A percentile compares a stretch with the other conserved stretches of the same genome.
Evolutionary conservation across 2,113 vertebrate genomes (phyloP).

Genomic region (Dromaius novaehollandiae): DNA sequence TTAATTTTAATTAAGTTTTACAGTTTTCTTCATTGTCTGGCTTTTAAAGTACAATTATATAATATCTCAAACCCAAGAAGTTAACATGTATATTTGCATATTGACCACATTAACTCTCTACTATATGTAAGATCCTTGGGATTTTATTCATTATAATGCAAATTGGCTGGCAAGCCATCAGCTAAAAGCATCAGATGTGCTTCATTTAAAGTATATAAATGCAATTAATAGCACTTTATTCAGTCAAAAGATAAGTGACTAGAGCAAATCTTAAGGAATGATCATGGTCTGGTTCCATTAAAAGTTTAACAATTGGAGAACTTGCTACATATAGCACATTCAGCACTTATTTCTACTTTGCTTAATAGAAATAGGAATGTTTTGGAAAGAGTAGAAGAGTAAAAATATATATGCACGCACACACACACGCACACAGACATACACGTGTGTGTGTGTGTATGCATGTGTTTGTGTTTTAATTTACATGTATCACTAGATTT

Average conservation of each 20-base stretch:
- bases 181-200: constrained; percentile 78
- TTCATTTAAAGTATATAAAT: constrained; percentile 84
- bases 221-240: constrained; percentile 82
- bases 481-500: not conserved
- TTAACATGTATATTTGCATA: not conserved
- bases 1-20: not conserved
- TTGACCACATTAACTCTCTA: constrained; percentile 10
- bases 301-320: not conserved
- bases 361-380: not conserved
- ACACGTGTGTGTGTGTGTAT: too few species aligned
- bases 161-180: constrained; percentile 62
- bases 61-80: not conserved
- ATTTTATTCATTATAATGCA: constrained; percentile 26
- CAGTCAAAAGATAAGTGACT: constrained; percentile 75
- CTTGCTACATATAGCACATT: not conserved
- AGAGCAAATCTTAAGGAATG: constrained; percentile 47
- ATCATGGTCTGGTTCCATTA: not conserved
- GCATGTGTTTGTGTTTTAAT: not conserved
- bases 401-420: not conserved
- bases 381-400: not conserved
- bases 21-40: not conserved
- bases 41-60: not conserved
- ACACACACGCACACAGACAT: too few species aligned
- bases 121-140: not conserved
- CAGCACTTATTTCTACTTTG: not conserved